Base-by-base conservation (phyloP, 2,797 vertebrate genomes). In the Chaetodon trifasciatus region DNA sequence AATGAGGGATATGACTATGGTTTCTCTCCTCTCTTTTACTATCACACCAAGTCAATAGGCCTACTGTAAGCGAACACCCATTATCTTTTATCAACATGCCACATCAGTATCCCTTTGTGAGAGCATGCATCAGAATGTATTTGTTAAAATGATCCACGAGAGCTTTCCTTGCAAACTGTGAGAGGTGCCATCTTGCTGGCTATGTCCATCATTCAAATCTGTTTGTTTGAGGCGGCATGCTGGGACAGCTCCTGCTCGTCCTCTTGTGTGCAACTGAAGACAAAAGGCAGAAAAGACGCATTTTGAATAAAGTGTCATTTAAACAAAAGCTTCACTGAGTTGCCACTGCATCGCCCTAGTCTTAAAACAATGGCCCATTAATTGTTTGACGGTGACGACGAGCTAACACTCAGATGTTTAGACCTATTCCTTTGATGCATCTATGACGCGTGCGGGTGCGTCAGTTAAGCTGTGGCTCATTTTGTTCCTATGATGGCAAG, bases 241-340 rank as follows among this genome's bases (percentile, higher is more conserved):
- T 88, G 82, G 56, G 76, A 86, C 64, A 16, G 88, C 87, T 74
- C 88, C 88, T 82, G 91, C 85, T 89, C 82, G 32, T 73, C 68
- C 49, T 63, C 52, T 55, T 46, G 67, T 82, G 78, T 81, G 70
- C 61, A 24, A 76, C 78, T 49, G 61, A 74, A 85, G 44, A 78
- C 68, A 69, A 74, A 65, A 75, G 12, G 0, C 66, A 78, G 37
- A 69, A 32, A 63, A 42, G 21, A 67, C 32, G 47, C 50, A 15
- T 40, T 77, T 72, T 56, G 24, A 71, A 89, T 75, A 11, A 79
- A 74, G 58, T 69, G 42, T 19, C 21, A 56, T 69, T 79, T 28
- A 35, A 76, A 70, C 49, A 28, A 70, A 72, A 76, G 60, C 58
- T 24, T 19, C 23, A 4, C 17, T 17, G 74, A 64, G 46, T 9